A percentile compares a stretch with the other conserved stretches of the same genome.
Evolutionary conservation across 2,888 invertebrate species (phyloP).

Genomic region (Drosophila borealis): DNA sequence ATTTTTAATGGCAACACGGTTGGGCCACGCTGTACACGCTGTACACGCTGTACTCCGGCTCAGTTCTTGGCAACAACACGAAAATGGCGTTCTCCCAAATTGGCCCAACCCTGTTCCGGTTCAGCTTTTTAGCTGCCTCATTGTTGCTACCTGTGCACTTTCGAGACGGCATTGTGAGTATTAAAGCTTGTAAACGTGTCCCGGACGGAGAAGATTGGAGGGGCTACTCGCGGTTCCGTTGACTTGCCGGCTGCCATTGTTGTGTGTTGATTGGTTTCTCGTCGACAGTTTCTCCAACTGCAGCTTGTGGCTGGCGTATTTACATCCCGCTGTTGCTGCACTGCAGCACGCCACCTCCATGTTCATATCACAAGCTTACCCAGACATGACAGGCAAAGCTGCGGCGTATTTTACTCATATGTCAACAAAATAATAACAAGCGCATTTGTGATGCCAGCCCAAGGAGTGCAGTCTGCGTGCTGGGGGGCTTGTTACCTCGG

Average conservation of each 20-base stretch:
- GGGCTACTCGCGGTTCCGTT: background rate
- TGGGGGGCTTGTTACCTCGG: background rate
- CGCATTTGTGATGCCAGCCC: slow-evolving; percentile 1
- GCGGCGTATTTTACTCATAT: slow-evolving; percentile 9
- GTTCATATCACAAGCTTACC: slow-evolving; percentile 10
- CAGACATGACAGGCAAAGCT: slow-evolving; percentile 17
- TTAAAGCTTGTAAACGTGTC: background rate
- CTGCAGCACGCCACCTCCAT: background rate
- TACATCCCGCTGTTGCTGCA: slow-evolving; percentile 14
- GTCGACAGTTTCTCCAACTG: slow-evolving; percentile 11
- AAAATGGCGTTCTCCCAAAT: slow-evolving; percentile 9
- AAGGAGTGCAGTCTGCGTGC: background rate
- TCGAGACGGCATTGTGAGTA: slow-evolving; percentile 1
- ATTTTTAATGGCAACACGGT: background rate
- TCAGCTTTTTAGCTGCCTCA: slow-evolving; percentile 5
- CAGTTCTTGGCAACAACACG: slow-evolving; percentile 13
- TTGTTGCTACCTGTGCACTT: slow-evolving; percentile 12
- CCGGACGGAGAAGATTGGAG: no score
- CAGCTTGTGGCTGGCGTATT: slow-evolving; percentile 30
- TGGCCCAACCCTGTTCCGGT: background rate
- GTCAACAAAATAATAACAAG: slow-evolving; percentile 48
- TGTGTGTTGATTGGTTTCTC: slow-evolving; percentile 36
- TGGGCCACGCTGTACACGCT: no score
- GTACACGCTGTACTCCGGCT: background rate
- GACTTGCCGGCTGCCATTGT: slow-evolving; percentile 23